Base-by-base conservation (phyloP, 2,113 vertebrate genomes). In the Dicaeum eximium region DNA sequence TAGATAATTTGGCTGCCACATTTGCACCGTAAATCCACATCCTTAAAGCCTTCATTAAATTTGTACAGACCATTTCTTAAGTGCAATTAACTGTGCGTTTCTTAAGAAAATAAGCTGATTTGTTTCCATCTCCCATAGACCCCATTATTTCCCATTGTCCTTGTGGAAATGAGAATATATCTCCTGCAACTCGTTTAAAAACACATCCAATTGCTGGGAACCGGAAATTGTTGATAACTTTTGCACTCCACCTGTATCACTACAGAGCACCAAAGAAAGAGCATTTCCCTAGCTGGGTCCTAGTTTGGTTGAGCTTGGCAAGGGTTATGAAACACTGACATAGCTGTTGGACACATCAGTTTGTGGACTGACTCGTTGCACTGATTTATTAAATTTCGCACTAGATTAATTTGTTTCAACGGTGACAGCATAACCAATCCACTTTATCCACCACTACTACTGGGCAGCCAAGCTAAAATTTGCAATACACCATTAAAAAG, bases 1-100 rank as follows among this genome's bases (percentile, higher is more conserved):
- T 50, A 96, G 83, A 93, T 96, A 97, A 97, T 97, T 94, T 95
- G 92, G 91, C 91, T 97, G 92, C 86, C 89, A 92, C 80, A 75
- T 67, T 94, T 87, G 74, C 64, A 79, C 77, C 44, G 15, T 95
- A 95, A 97, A 97, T 96, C 71, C 88, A 95, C 88, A 75, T 95
- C 82, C 92, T 96, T 97, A 91, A 91, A 95, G 71, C 73, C 51
- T 93, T 96, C 78, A 80, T 97, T 96, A 91, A 75, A 82, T 92
- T 94, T 92, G 78, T 64, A 87, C 78, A 86, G 71, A 86, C 78
- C 64, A 95, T 95, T 96, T 96, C 91, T 89, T 90, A 79, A 96
- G 70, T 88, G 85, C 78, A 93, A 94, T 94, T 96, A 96, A 93
- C 62, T 54, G 12, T 50, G 62, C 9, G 0, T 66, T 86, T 77